A percentile compares a stretch with the other conserved stretches of the same genome.
phyloP scores from a whole-genome alignment of 2,113 vertebrate species.

The Tupaia chinensis region DNA sequence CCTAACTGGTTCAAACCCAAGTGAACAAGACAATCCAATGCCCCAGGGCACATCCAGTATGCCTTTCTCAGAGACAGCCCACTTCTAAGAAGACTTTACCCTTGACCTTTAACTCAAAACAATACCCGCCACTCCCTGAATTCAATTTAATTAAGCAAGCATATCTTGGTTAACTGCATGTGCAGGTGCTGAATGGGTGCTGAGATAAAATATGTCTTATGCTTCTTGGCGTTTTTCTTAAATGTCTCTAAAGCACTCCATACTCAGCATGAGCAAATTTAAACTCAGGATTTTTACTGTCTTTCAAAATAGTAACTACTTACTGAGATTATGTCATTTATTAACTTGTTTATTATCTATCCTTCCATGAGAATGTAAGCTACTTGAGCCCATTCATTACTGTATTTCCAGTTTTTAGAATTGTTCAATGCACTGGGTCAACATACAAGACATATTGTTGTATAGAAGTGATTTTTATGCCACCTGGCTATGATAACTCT shows the following conservation, averaged over 20 bases:
- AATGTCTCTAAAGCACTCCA: neutral
- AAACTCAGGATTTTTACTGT: neutral
- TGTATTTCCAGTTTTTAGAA: neutral
- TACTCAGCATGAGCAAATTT: neutral
- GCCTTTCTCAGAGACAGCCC: neutral
- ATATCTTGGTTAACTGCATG: rapidly evolving
- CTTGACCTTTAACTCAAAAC: neutral
- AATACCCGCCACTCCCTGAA: rapidly evolving
- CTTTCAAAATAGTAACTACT: neutral
- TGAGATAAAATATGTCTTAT: rapidly evolving
- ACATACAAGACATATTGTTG: rapidly evolving
- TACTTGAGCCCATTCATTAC: rapidly evolving
- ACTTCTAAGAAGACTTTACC: neutral
- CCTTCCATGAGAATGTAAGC: rapidly evolving
- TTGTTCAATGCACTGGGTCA: neutral
- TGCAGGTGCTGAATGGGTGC: rapidly evolving
- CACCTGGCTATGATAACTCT: neutral
- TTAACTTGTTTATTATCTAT: neutral
- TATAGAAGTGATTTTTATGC: neutral
- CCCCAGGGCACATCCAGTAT: rapidly evolving
- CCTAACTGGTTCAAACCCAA: too few relatives aligned
- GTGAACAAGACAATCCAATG: too few relatives aligned
- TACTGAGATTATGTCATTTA: neutral
- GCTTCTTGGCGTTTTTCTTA: neutral
- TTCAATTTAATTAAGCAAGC: neutral